Percentiles rank a stretch among this genome's conserved stretches.
These are phyloP conservation scores for Nothocercus nigrocapillus DNA, from an alignment of 2,113 vertebrate genomes.

Conservation along the genomic window DNA sequence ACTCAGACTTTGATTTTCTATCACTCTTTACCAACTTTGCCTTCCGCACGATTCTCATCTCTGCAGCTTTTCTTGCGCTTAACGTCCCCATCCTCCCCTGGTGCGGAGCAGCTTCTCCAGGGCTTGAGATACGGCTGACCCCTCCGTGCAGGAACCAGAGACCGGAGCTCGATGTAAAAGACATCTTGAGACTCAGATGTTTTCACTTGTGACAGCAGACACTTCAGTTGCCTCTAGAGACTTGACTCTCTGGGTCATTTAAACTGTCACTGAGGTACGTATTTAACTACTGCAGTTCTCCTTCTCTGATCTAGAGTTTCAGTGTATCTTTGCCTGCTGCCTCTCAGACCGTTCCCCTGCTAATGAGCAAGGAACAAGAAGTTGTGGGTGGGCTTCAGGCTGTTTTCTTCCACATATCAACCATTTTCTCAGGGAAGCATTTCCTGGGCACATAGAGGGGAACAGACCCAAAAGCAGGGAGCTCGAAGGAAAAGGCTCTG, in stretches of 20 bases:
- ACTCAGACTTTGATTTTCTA: neutral
- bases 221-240: neutral
- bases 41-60: neutral
- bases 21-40: neutral
- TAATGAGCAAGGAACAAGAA: neutral
- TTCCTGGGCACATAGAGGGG: neutral
- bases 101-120: neutral
- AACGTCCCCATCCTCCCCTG: neutral
- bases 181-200: neutral
- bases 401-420: neutral
- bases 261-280: neutral
- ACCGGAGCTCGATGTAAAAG: neutral
- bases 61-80: neutral
- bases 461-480: neutral
- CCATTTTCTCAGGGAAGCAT: neutral
- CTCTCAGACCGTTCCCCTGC: neutral
- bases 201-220: slow-evolving; percentile 5
- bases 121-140: neutral
- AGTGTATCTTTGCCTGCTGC: neutral
- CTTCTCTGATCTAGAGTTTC: neutral
- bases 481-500: neutral
- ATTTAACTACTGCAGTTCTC: neutral
- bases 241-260: neutral
- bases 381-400: neutral
- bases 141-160: neutral